These are phyloP conservation scores for Stenoptilia bipunctidactyla DNA, from an alignment of 2,888 invertebrate species.

Conservation along the genomic window DNA sequence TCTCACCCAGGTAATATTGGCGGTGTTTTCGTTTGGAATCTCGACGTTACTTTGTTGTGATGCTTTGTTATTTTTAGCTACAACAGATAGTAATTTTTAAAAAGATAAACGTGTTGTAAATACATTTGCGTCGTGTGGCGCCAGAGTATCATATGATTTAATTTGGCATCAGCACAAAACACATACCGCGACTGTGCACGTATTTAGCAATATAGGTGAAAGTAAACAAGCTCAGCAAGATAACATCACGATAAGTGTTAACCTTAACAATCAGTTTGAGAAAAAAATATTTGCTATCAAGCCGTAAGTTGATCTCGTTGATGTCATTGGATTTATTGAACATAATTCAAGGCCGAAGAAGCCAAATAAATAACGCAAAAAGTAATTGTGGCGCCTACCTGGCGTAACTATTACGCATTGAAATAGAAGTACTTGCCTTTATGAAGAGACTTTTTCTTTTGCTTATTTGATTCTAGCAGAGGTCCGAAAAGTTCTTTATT, in stretches of 20 bases:
- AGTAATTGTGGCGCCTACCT: conserved; percentile 44
- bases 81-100: conserved; percentile 35
- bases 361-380: too few species aligned
- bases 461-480: conserved; percentile 54
- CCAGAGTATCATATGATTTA: conserved; percentile 8
- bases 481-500: conserved; percentile 63
- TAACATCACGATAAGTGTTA: too few species aligned
- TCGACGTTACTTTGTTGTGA: conserved; percentile 21
- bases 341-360: too few species aligned
- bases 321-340: too few species aligned
- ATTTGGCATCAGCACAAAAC: conserved; percentile 1
- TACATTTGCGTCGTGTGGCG: conserved; percentile 9
- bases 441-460: conserved; percentile 33
- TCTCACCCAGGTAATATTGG: conserved; percentile 29
- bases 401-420: conserved; percentile 29
- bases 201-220: not conserved
- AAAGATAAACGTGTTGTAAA: not conserved
- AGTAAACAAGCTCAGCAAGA: too few species aligned
- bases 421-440: not conserved
- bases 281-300: too few species aligned
- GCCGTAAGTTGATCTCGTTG: too few species aligned
- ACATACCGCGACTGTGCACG: not conserved
- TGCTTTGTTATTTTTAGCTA: conserved; percentile 57
- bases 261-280: too few species aligned
- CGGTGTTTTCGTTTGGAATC: conserved; percentile 23